Evolutionary conservation across 2,113 vertebrate genomes (phyloP).

Genomic region (Capra hircus): DNA sequence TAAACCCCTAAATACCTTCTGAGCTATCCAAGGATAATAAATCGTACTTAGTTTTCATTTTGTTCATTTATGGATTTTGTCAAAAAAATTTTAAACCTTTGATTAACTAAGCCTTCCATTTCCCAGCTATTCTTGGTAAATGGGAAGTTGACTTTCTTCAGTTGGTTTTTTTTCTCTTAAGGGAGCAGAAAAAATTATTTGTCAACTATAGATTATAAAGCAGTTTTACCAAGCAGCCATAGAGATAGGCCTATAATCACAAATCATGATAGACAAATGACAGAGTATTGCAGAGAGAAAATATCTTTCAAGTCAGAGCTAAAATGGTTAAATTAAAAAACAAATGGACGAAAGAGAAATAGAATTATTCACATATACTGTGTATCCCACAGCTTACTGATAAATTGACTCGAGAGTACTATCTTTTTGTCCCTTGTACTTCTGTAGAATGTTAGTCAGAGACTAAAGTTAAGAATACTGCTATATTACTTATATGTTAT

Average conservation of each 20-base stretch:
- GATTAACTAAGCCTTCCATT: not conserved
- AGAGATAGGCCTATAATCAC: not conserved
- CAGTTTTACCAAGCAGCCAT: not conserved
- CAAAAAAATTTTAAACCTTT: not conserved
- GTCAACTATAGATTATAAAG: not conserved
- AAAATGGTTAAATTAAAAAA: not conserved
- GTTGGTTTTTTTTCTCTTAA: not conserved
- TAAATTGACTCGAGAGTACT: not conserved
- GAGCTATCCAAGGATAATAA: conserved; percentile 22
- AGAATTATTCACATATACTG: not conserved
- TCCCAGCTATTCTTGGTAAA: not conserved
- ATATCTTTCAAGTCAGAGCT: not conserved
- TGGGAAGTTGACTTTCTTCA: not conserved
- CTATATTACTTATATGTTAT: not conserved
- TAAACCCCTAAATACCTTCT: not conserved
- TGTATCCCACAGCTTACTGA: not conserved
- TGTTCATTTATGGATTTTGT: not conserved
- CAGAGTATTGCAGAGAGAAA: not conserved
- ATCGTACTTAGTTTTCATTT: not conserved
- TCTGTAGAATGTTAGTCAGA: not conserved
- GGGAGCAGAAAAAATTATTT: not conserved
- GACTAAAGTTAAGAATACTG: not conserved
- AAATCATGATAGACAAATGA: not conserved
- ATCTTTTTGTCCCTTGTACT: not conserved
- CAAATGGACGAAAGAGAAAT: not conserved